A percentile compares a stretch with the other conserved stretches of the same genome.
Evolutionary conservation across 1,140 invertebrate species (phyloP).

Genomic region (Triops cancriformis): DNA sequence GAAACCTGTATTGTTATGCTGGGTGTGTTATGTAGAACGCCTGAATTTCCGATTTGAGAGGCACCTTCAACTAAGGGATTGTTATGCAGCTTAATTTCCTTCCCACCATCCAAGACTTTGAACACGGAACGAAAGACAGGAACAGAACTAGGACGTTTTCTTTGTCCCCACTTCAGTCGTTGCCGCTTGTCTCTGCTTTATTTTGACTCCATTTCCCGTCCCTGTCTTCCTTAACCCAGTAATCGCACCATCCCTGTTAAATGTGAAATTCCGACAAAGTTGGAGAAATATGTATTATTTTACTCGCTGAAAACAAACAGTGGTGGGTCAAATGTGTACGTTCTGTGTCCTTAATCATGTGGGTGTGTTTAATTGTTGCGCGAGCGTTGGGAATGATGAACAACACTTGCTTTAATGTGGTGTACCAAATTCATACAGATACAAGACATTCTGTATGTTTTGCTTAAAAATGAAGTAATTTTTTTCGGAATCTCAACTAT

Average conservation of each 20-base stretch:
- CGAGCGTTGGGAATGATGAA: background rate
- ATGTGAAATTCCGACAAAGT: background rate
- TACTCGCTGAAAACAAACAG: background rate
- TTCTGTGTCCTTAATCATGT: background rate
- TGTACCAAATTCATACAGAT: background rate
- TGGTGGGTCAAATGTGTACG: background rate
- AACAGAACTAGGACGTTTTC: background rate
- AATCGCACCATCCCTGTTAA: background rate
- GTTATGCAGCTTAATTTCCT: background rate
- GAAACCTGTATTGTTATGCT: no score
- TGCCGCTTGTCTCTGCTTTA: background rate
- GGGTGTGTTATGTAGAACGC: no score
- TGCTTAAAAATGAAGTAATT: background rate
- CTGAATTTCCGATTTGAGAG: no score
- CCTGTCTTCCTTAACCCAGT: background rate
- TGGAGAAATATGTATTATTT: background rate
- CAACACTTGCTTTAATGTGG: background rate
- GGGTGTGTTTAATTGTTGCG: background rate
- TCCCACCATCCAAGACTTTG: background rate
- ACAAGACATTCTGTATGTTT: background rate
- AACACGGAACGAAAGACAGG: background rate
- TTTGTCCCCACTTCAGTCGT: background rate
- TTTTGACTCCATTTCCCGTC: background rate
- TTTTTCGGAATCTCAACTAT: constrained; percentile 1
- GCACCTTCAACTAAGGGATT: no score